phyloP scores from a whole-genome alignment of 2,888 invertebrate species.

The Erynnis tages region DNA sequence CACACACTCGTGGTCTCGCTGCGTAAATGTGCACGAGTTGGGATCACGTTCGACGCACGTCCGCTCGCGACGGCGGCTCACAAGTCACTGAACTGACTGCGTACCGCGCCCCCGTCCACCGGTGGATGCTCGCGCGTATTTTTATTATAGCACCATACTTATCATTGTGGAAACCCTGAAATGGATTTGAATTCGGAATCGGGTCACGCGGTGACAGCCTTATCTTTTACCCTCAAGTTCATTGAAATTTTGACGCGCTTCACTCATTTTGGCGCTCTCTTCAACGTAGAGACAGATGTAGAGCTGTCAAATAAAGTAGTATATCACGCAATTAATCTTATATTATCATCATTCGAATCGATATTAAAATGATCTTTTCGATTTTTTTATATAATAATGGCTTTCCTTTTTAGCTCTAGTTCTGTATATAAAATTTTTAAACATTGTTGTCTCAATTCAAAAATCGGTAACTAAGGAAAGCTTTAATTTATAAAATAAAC shows the following conservation, averaged over 20 bases:
- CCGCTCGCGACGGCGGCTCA: conserved; percentile 49
- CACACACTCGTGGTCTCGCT: conserved; percentile 41
- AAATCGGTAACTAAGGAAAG: too few species aligned
- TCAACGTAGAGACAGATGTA: background rate
- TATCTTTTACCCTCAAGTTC: conserved; percentile 20
- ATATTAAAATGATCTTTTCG: too few species aligned
- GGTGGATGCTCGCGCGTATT: conserved; percentile 53
- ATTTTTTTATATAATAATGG: too few species aligned
- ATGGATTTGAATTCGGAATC: conserved; percentile 54
- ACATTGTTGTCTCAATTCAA: too few species aligned
- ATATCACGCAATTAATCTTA: too few species aligned
- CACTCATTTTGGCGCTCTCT: background rate
- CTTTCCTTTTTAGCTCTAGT: too few species aligned
- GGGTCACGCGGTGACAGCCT: conserved; percentile 51
- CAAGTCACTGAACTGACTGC: conserved; percentile 73
- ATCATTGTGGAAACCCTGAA: conserved; percentile 69
- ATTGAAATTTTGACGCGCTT: conserved; percentile 15
- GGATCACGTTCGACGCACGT: conserved; percentile 40
- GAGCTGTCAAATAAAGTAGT: background rate
- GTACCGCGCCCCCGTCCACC: conserved; percentile 52
- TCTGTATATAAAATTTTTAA: too few species aligned
- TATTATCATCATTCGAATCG: too few species aligned
- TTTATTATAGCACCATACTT: conserved; percentile 59
- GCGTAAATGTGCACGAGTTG: conserved; percentile 25
- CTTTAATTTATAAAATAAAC: too few species aligned